Evolutionary conservation across 2,797 vertebrate species (phyloP), one percentile per base, ranked within the genome.

Genomic region (Manis crassicaudata): DNA sequence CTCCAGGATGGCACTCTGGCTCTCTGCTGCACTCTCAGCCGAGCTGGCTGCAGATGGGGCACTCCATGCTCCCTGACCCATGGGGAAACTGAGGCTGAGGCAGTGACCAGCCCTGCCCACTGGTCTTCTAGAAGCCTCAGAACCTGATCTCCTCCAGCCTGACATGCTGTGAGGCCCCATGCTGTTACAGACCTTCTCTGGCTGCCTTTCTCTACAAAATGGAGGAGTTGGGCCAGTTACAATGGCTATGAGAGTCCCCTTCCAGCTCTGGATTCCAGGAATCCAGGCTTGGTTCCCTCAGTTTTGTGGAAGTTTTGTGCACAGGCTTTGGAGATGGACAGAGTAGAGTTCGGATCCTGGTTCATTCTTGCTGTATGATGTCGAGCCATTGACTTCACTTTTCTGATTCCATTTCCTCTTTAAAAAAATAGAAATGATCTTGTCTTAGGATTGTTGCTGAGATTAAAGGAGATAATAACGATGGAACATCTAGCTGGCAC

Each of bases 321-420:
- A 1, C 58, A 60, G 79, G 21, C 79, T 75, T 76, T 88, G 54
- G 73, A 80, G 29, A 65, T 5, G 1, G 37, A 37, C 40, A 67
- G 76, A 58, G 40, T 3, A 56, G 37, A 65, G 12, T 79, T 90
- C 83, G 86, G 58, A 79, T 83, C 2, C 20, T 88, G 77, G 27
- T 83, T 88, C 58, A 5, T 73, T 83, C 35, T 56, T 94, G 43
- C 63, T 88, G 81, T 72, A 89, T 94, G 63, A 72, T 27, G 21
- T 25, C n/a, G 56, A 17, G 16, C 23, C 17, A 27, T 50, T 54
- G 46, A 67, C 50, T 82, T 87, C 18, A 73, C 46, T 32, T 68
- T 25, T 67, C 56, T 92, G 67, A 67, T 20, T 18, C 54, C 21
- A 27, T 82, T 73, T 94, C 80, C 63, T 52, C 85, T 52, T 77